Percentiles rank a stretch among this genome's conserved stretches.
Conservation (phyloP, 2,888 invertebrate species). For the Drosophila pegasa region DNA sequence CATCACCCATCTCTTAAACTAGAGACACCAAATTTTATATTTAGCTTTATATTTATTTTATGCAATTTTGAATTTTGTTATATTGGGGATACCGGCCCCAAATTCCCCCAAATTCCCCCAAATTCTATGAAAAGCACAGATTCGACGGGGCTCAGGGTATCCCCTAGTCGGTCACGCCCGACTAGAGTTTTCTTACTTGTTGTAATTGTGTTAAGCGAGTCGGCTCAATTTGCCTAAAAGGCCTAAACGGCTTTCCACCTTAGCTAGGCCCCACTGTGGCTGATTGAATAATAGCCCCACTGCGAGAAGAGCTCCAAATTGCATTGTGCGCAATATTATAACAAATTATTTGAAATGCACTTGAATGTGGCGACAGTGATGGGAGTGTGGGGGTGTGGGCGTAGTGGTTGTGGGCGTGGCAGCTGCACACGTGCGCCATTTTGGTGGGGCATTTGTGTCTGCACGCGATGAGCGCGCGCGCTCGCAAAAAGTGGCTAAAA, state of each 20-base stretch:
- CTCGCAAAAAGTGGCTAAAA: conserved; percentile 67
- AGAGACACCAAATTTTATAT: no score
- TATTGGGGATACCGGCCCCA: no score
- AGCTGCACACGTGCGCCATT: conserved; percentile 53
- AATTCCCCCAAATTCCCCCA: no score
- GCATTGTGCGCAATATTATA: conserved; percentile 32
- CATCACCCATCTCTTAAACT: no score
- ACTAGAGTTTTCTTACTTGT: no score
- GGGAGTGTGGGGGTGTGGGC: neutral
- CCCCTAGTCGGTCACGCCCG: no score
- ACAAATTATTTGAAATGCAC: conserved; percentile 61
- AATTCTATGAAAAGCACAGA: no score
- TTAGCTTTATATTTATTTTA: no score
- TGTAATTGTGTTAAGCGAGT: conserved; percentile 41
- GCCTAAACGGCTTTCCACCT: neutral
- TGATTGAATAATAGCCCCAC: conserved; percentile 64
- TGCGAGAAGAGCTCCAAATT: no score
- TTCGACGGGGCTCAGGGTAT: no score
- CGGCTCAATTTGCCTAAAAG: conserved; percentile 21
- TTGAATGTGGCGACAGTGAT: conserved; percentile 39
- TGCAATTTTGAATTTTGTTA: no score
- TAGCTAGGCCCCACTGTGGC: conserved; percentile 36
- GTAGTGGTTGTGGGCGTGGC: conserved; percentile 45
- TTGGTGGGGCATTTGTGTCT: conserved; percentile 57
- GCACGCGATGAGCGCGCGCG: conserved; percentile 46